Conservation (phyloP, 2,113 vertebrate genomes). For the Colinus virginianus region DNA sequence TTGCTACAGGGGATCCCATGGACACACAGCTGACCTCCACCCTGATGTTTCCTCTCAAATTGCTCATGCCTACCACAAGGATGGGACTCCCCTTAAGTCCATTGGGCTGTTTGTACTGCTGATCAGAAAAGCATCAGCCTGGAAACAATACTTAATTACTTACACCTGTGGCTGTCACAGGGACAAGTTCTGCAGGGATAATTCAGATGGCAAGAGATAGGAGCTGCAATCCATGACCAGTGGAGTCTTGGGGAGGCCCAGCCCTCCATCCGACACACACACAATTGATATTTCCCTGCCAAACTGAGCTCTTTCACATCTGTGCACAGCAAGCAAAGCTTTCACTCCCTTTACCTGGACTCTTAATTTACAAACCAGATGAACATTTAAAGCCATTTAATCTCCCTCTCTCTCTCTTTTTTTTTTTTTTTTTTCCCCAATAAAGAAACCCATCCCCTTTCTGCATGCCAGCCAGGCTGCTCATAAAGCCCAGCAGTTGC, state of each 20-base stretch:
- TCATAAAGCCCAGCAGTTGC: background rate
- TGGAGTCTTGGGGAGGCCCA: accelerated
- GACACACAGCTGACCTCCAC: slow-evolving; percentile 87
- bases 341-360: background rate
- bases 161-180: background rate
- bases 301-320: background rate
- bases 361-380: background rate
- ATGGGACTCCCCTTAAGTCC: slow-evolving; percentile 84
- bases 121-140: slow-evolving; percentile 85
- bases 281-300: background rate
- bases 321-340: background rate
- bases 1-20: slow-evolving; percentile 53
- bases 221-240: background rate
- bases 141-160: background rate
- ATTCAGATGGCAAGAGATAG: background rate
- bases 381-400: background rate
- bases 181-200: background rate
- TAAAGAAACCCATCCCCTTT: background rate
- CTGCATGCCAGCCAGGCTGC: accelerated
- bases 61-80: slow-evolving; percentile 88
- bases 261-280: accelerated
- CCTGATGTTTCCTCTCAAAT: slow-evolving; percentile 87
- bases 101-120: slow-evolving; percentile 84
- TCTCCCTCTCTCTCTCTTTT: accelerated
- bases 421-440: background rate